Base-by-base conservation (phyloP, 2,113 vertebrate species). In the Aepyceros melampus region DNA sequence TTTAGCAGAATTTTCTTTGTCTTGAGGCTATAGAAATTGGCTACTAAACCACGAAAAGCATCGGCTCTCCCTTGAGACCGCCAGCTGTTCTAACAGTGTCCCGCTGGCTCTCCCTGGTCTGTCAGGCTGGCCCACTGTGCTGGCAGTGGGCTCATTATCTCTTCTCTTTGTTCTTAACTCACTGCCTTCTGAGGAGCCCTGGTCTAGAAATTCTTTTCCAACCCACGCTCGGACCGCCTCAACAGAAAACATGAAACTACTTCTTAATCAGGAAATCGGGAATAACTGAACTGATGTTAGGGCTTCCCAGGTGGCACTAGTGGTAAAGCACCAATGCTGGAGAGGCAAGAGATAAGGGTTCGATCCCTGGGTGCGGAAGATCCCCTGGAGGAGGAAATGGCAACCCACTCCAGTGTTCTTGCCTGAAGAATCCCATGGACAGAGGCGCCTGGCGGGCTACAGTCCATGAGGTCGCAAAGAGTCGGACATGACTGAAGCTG, bases 401-500 rank as follows among this genome's bases (percentile, higher is more conserved):
- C 11, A 27, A 14, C 36, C 71, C 71, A 43, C 71, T 43, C 71
- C 36, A 76, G 36, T 7, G 36, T 43, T 76, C 36, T 71, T 23
- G n/a, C n/a, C 67, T 76, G 71, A 1, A 43, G 71, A 27, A 76
- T 43, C 71, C 71, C 71, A 27, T 27, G 36, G 71, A 76, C 36
- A 2, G 23, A 74, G 71, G 36, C 43, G 6, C 71, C 71, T 76
- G 71, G 36, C 0, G 0, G 21, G 36, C 36, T 23, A 2, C 5
- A 74, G 36, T 43, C 71, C 5, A 25, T 14, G 21, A 23, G 36
- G 71, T 7, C 6, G 1, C 36, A 74, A 3, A 74, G 21, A 74
- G 71, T 7, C 0, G 2, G n/a, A 74, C 36, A 3, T 0, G 0
- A 14, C 11, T 25, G 36, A 40, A 43, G 21, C 11, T 1, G 7